phyloP scores from a whole-genome alignment of 2,113 vertebrate genomes.

The Apodemus sylvaticus region DNA sequence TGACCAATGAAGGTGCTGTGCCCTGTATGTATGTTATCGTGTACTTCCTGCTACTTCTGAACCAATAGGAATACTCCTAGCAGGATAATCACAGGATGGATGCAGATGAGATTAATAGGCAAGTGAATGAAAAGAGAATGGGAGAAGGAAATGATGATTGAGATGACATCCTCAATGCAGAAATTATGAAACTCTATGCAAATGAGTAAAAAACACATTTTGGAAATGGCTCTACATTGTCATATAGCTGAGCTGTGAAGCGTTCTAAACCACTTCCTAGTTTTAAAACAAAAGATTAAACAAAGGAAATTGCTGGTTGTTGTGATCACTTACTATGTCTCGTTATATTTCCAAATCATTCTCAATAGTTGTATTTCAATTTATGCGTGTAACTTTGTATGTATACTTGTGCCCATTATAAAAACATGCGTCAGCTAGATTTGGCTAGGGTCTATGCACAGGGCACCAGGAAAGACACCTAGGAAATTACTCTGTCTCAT shows the following conservation, averaged over 20 bases:
- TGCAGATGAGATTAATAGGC: constrained; percentile 15
- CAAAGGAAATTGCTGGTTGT: constrained; percentile 79
- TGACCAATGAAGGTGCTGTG: neutral
- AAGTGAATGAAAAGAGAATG: constrained; percentile 55
- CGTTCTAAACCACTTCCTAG: constrained; percentile 81
- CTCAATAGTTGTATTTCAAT: constrained; percentile 80
- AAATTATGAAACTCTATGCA: constrained; percentile 66
- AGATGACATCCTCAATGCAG: constrained; percentile 52
- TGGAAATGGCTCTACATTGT: constrained; percentile 79
- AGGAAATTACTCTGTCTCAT: constrained; percentile 81
- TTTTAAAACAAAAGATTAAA: constrained; percentile 81
- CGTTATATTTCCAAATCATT: constrained; percentile 82
- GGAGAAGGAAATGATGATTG: constrained; percentile 52
- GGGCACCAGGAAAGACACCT: constrained; percentile 57
- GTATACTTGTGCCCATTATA: constrained; percentile 63
- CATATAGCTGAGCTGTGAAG: constrained; percentile 78
- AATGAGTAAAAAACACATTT: constrained; percentile 62
- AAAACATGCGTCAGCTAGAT: constrained; percentile 65
- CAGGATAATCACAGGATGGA: neutral
- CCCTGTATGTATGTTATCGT: neutral
- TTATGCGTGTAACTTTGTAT: neutral
- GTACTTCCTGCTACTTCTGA: constrained; percentile 1
- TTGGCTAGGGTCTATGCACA: constrained; percentile 71
- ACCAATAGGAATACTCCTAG: neutral
- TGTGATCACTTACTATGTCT: constrained; percentile 82